Evolutionary conservation across 92 coral and sea anemone species (phyloP).

Genomic region (Epizoanthus stellaris): DNA sequence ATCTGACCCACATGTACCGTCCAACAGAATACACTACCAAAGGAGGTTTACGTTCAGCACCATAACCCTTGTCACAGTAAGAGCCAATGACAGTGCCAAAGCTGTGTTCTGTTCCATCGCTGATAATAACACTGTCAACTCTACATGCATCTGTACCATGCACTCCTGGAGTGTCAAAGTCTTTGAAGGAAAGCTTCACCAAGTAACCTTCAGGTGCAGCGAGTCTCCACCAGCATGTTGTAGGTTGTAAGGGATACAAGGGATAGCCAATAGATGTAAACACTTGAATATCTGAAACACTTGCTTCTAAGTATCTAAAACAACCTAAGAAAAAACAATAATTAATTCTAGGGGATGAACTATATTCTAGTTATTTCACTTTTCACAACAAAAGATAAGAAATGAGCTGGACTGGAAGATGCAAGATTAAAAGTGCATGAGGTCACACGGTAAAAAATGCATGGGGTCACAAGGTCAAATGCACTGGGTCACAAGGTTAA

Average conservation of each 20-base stretch:
- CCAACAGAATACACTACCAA: conserved; percentile 15
- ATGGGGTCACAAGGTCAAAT: too few relatives aligned
- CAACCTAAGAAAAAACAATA: conserved; percentile 13
- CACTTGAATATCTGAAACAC: conserved; percentile 3
- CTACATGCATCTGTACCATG: background rate
- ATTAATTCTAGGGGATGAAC: background rate
- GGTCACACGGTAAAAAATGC: too few relatives aligned
- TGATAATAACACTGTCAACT: conserved; percentile 6
- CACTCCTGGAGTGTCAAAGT: conserved; percentile 1
- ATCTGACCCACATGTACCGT: conserved; percentile 3
- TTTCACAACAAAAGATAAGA: too few relatives aligned
- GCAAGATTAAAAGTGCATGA: too few relatives aligned
- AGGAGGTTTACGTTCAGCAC: conserved; percentile 2
- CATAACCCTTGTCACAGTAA: background rate
- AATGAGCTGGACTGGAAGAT: too few relatives aligned
- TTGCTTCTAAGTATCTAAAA: background rate
- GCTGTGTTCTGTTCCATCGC: background rate
- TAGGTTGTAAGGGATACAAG: background rate
- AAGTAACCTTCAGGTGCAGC: conserved; percentile 18
- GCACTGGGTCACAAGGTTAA: too few relatives aligned
- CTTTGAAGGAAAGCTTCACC: conserved; percentile 29
- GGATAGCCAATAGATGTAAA: conserved; percentile 26
- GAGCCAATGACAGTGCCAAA: conserved; percentile 22
- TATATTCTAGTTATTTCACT: too few relatives aligned
- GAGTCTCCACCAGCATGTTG: conserved; percentile 8